Base-by-base conservation (phyloP, 2,113 vertebrate genomes). In the Carassius auratus region DNA sequence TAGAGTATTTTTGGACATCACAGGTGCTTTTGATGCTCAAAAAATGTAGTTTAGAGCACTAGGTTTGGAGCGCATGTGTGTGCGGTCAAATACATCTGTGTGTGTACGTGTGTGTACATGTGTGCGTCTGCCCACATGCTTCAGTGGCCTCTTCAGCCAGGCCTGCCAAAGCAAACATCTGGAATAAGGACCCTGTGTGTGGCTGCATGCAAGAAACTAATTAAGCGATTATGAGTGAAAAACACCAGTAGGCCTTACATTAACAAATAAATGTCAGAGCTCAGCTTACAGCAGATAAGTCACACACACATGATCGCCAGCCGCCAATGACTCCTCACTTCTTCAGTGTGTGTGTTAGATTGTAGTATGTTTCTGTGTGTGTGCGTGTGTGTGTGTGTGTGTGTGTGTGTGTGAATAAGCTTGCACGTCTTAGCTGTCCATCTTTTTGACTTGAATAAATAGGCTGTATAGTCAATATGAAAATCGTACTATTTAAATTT, bases 171-270 rank as follows among this genome's bases (percentile, higher is more conserved):
- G 69, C 82, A 90, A 89, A 89, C 86, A 88, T 89, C 84, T 85
- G 85, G 86, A 87, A 90, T 81, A 90, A 87, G 86, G 68, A 61
- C 59, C 62, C 69, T 76, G 84, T 85, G 85, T 84, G 88, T 87
- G 84, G 84, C 86, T 90, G 85, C 64, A 86, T 89, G 85, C 85
- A 75, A 52, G 86, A 81, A 84, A 75, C 81, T 88, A 90, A 90
- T 90, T 90, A 88, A 85, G 85, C 76, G 83, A 89, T 89, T 88
- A 88, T 85, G 85, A 87, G 81, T 88, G 88, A 88, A 90, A 89
- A 87, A 82, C 84, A 81, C 87, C 86, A 88, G 85, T 87, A 86
- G 88, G 85, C 88, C 75, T 75, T 84, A 86, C 85, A 88, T 89
- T 89, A 88, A 88, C 87, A 85, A 88, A 89, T 88, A 86, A 87